Conservation (phyloP, 2,797 vertebrate genomes). For the Chelmon rostratus region DNA sequence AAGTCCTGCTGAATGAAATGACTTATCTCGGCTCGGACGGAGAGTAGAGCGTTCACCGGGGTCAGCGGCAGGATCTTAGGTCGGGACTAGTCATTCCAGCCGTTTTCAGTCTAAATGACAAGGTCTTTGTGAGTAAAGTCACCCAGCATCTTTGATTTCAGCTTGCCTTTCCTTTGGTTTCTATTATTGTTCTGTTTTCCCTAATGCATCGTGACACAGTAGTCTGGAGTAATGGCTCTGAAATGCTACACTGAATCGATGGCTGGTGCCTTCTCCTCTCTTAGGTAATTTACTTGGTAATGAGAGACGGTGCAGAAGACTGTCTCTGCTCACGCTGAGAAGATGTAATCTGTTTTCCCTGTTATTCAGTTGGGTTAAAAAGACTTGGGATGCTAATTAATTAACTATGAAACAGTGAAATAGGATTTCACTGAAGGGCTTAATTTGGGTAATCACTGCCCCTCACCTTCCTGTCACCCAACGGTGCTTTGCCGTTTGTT, state of each 20-base stretch:
- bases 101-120: conserved; percentile 19
- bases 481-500: not conserved
- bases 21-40: conserved; percentile 32
- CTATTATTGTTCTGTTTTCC: conserved; percentile 65
- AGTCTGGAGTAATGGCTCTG: conserved; percentile 78
- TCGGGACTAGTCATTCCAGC: conserved; percentile 6
- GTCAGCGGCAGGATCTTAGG: conserved; percentile 21
- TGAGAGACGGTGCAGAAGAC: conserved; percentile 74
- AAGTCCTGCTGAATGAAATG: conserved; percentile 52
- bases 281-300: conserved; percentile 82
- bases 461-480: conserved; percentile 27
- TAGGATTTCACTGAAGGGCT: conserved; percentile 69
- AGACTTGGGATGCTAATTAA: conserved; percentile 77
- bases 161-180: conserved; percentile 53
- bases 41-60: conserved; percentile 17
- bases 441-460: conserved; percentile 67
- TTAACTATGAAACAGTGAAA: conserved; percentile 74
- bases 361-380: conserved; percentile 66
- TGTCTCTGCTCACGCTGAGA: conserved; percentile 54
- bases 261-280: conserved; percentile 78
- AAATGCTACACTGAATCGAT: conserved; percentile 82
- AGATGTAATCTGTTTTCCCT: conserved; percentile 77
- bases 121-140: conserved; percentile 27
- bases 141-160: conserved; percentile 46
- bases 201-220: conserved; percentile 76